Conservation (phyloP, 2,797 vertebrate species). For the Hyperoplus lanceolatus region DNA sequence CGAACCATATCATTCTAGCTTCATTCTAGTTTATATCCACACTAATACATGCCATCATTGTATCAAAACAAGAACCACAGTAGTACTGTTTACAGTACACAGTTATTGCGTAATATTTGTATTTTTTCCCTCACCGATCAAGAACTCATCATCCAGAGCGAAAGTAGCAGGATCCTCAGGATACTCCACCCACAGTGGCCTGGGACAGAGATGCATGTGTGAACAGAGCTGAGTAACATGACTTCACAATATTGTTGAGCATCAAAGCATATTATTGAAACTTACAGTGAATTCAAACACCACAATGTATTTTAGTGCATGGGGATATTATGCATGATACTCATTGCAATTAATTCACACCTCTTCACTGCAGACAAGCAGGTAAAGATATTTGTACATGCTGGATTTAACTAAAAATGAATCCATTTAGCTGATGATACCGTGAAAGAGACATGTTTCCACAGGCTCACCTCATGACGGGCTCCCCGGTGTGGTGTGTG, state of each 20-base stretch:
- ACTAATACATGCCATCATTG: background rate
- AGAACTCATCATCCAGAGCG: slow-evolving; percentile 85
- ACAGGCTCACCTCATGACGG: slow-evolving; percentile 89
- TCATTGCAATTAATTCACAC: background rate
- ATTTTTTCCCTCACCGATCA: slow-evolving; percentile 78
- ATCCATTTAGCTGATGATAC: background rate
- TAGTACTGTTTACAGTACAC: background rate
- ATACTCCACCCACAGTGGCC: slow-evolving; percentile 88
- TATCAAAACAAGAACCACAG: background rate
- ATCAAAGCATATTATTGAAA: background rate
- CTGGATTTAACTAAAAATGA: background rate
- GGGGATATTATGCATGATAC: background rate
- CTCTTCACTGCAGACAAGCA: background rate
- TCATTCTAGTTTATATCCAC: background rate
- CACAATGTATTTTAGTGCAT: background rate
- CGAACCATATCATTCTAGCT: background rate
- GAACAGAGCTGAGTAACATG: background rate
- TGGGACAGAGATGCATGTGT: slow-evolving; percentile 52
- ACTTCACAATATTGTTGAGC: background rate
- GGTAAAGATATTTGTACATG: background rate
- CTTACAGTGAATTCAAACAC: background rate
- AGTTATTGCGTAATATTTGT: background rate
- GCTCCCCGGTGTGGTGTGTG: slow-evolving; percentile 85
- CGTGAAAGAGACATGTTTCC: background rate
- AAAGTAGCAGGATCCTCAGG: slow-evolving; percentile 84